Conservation (phyloP, 2,888 invertebrate species). For the Erynnis tages region DNA sequence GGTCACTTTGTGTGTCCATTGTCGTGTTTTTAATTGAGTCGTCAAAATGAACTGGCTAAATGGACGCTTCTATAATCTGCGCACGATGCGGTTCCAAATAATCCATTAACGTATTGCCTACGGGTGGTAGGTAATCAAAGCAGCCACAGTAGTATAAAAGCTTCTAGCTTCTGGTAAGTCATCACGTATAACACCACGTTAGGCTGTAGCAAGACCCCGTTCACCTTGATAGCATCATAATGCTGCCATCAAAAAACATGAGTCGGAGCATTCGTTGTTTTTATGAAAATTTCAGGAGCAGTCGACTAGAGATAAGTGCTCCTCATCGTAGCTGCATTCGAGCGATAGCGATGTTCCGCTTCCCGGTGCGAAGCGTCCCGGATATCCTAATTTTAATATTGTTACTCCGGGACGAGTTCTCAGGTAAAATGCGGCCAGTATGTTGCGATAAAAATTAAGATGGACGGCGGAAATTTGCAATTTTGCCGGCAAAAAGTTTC, state of each 20-base stretch:
- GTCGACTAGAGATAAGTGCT: slow-evolving; percentile 6
- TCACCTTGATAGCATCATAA: too few species aligned
- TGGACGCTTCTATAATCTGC: not conserved
- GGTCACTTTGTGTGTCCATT: slow-evolving; percentile 18
- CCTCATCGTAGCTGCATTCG: slow-evolving; percentile 7
- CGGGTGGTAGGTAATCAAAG: too few species aligned
- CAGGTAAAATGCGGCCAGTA: not conserved
- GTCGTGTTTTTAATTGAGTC: slow-evolving; percentile 30
- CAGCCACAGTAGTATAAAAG: too few species aligned
- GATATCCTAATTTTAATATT: slow-evolving; percentile 7
- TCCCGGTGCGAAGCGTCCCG: not conserved
- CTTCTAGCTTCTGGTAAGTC: too few species aligned
- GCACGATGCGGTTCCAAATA: not conserved
- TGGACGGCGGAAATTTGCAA: not conserved
- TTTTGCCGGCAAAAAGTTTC: not conserved
- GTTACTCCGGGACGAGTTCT: not conserved
- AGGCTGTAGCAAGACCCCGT: too few species aligned
- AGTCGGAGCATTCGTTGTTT: not conserved
- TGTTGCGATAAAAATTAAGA: not conserved
- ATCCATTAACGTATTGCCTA: too few species aligned
- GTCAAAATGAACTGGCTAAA: slow-evolving; percentile 26
- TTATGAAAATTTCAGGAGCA: slow-evolving; percentile 4
- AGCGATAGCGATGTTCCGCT: slow-evolving; percentile 1
- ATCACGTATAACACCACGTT: too few species aligned
- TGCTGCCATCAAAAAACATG: not conserved